Evolutionary conservation across 2,113 vertebrate genomes (phyloP), one percentile per base, ranked within the genome.

Genomic region (Falco punctatus): DNA sequence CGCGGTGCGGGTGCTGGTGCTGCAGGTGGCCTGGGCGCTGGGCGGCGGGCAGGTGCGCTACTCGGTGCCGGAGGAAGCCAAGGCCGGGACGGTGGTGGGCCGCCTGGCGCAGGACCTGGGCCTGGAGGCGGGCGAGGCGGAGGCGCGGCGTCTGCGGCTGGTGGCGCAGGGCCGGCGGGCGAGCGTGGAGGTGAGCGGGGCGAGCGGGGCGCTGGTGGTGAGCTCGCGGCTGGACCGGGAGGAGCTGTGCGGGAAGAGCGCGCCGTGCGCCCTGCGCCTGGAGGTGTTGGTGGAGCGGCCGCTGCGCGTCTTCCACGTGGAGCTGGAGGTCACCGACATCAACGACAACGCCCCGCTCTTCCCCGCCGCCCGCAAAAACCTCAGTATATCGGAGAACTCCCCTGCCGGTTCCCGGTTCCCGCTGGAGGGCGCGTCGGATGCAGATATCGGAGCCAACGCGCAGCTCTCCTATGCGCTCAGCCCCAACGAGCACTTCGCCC

Each of bases 291-390:
- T 84, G 69, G 81, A 84, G 69, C 86, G 81, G 69, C 98, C 98
- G 21, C 94, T 99, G 54, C 98, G 98, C 77, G 97, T 99, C 1
- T 98, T 98, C 70, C 98, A 98, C 9, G 98, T 99, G 24, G 94
- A 83, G 27, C 97, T 99, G 51, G 98, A 98, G 28, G 82, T 99
- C 32, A 79, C 94, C 35, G 98, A 99, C 69, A 88, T 99, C 49
- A 99, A 99, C 35, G 98, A 99, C 54, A 98, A 98, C 38, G 83
- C 97, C 1, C 98, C 98, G 0, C 14, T 33, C 35, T 99, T 99
- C 42, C 70, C 51, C 11, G 17, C 44, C 5, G 22, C 44, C 2
- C 6, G 24, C 3, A 35, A 35, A 35, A 35, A 9, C 35, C 51
- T 32, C 14, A 54, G 14, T 18, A 16, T 70, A n/a, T n/a, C 8